Evolutionary conservation across 2,888 invertebrate genomes (phyloP), one percentile per base, ranked within the genome.

Genomic region (Glyphotaelius pellucidus): DNA sequence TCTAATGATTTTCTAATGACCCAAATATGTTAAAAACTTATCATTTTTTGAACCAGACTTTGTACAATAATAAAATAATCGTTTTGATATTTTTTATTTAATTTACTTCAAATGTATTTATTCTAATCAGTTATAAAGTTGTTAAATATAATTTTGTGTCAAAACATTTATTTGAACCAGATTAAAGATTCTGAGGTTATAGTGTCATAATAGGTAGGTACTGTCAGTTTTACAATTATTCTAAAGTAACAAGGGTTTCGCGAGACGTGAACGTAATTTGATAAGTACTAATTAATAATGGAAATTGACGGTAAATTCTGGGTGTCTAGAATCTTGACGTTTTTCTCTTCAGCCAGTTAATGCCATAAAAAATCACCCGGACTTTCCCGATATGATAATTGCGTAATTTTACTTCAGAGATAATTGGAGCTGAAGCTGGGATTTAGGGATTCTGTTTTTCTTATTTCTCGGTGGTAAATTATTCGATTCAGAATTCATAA

Each of bases 241-340:
- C n/a, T 31, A 85, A 89, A 35, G 42, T 79, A 67, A 47, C 79
- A 42, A 85, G 88, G 91, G 89, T 84, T 90, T 85, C 81, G 35
- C 25, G 91, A 85, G 89, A 92, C 88, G 93, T 91, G 90, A 93
- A 93, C 80, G 93, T 93, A 93, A 93, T 93, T 93, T 89, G 91
- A 89, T 90, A 88, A 92, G 92, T 90, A 90, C 91, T 92, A 93
- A 93, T 93, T 93, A 91, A 93, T 92, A 93, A 93, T 93, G 92
- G 93, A 92, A 91, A 92, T 92, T 89, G 91, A 90, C 91, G 90
- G 80, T 90, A 90, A 92, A 47, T 92, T 86, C 79, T 87, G 89
- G 92, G 91, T 80, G 90, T 92, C 90, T 38, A 86, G 87, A 91
- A 91, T 92, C 92, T 92, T 80, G 90, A 83, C 91, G 92, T 91